Conservation (phyloP, 2,888 invertebrate species). For the Sesamia inferens region DNA sequence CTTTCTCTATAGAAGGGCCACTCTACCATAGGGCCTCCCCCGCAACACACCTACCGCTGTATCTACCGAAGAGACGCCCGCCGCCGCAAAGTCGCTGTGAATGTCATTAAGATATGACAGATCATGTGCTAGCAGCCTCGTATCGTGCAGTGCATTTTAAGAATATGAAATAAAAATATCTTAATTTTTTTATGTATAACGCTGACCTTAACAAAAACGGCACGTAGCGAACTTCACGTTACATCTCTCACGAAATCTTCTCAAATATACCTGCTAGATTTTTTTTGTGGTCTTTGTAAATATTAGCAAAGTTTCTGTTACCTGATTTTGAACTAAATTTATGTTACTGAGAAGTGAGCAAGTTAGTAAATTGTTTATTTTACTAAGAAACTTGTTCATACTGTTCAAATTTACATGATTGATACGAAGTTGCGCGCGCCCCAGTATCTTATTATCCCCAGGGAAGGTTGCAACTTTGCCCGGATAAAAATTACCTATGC, state of each 20-base stretch:
- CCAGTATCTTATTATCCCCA: conserved; percentile 52
- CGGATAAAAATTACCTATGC: conserved; percentile 47
- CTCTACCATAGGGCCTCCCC: too few relatives aligned
- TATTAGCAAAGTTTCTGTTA: not conserved
- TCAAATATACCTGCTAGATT: too few relatives aligned
- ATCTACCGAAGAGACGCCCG: too few relatives aligned
- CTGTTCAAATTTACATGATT: conserved; percentile 48
- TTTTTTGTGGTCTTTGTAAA: conserved; percentile 3
- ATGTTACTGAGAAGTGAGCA: not conserved
- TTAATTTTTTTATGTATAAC: too few relatives aligned
- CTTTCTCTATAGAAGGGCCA: too few relatives aligned
- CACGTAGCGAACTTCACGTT: not conserved
- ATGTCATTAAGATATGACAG: too few relatives aligned
- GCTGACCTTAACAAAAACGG: too few relatives aligned
- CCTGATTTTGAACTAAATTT: not conserved
- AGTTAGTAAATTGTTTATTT: conserved; percentile 31
- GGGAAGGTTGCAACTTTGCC: conserved; percentile 54
- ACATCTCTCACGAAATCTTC: not conserved
- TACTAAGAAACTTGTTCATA: conserved; percentile 32
- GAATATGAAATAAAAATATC: too few relatives aligned
- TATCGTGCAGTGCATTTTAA: too few relatives aligned
- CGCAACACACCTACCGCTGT: too few relatives aligned
- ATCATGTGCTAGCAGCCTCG: too few relatives aligned
- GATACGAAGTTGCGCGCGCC: conserved; percentile 41
- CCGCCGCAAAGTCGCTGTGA: too few relatives aligned